A percentile compares a stretch with the other conserved stretches of the same genome.
These are phyloP conservation scores for Eubasilissa regina DNA, from an alignment of 1,140 invertebrate genomes.

Conservation along the genomic window DNA sequence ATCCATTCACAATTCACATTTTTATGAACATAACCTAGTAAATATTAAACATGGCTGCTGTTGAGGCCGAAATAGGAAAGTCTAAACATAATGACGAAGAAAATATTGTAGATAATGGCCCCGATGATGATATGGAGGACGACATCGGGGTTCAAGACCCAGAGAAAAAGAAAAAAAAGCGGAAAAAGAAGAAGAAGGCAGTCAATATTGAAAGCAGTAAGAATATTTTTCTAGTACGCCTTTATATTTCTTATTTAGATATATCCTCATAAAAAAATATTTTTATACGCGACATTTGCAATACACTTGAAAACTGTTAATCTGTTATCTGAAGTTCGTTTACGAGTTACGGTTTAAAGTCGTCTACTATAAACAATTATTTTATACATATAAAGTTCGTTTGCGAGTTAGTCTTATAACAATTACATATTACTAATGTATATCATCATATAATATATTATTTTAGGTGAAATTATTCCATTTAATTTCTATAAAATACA, in stretches of 20 bases:
- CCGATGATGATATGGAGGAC: constrained; percentile 66
- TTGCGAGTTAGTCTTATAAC: too few relatives aligned
- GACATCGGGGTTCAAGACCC: constrained; percentile 73
- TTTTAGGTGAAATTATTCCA: too few relatives aligned
- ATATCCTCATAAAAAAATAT: too few relatives aligned
- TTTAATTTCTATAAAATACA: too few relatives aligned
- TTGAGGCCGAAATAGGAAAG: constrained; percentile 63
- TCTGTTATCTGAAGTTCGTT: too few relatives aligned
- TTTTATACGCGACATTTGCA: too few relatives aligned
- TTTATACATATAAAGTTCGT: too few relatives aligned
- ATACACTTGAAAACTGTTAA: too few relatives aligned
- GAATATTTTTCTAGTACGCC: background rate
- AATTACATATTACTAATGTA: background rate
- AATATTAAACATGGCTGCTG: constrained; percentile 64
- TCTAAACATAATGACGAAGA: constrained; percentile 65
- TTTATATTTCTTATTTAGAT: background rate
- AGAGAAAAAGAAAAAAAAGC: constrained; percentile 81
- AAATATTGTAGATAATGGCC: constrained; percentile 64
- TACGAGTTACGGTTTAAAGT: too few relatives aligned
- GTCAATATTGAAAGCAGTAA: constrained; percentile 64
- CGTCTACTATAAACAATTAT: too few relatives aligned
- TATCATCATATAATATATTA: too few relatives aligned
- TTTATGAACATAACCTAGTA: constrained; percentile 44
- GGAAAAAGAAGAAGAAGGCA: constrained; percentile 84
- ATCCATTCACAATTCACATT: constrained; percentile 46